Evolutionary conservation across 2,797 vertebrate species (phyloP), one percentile per base, ranked within the genome.

Genomic region (Phalanger gymnotis): DNA sequence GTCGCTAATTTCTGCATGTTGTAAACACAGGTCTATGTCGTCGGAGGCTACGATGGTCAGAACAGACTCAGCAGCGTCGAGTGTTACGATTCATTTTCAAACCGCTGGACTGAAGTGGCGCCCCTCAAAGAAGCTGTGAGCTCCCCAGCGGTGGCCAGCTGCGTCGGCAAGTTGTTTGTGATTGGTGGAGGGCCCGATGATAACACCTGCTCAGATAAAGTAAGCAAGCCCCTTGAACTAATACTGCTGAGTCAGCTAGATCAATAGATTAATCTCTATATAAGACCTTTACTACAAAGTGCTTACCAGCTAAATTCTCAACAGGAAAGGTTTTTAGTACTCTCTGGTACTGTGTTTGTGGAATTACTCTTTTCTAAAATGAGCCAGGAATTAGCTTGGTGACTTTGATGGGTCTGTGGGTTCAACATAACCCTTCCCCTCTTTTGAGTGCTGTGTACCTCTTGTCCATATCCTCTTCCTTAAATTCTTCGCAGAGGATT

Each of bases 181-280:
- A 99, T 99, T 0, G 99, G 99, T 56, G 99, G 99, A 94, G 99
- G 99, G 58, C 99, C 99, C 0, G 99, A 99, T 47, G 99, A 99
- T 96, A 99, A 99, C 98, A 99, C 99, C 0, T 99, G 99, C 97
- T 99, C 99, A 95, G 99, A 99, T 98, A 99, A 99, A 99, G 99
- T 99, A 96, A 98, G 92, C 30, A 1, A 31, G 54, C 87, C 34
- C 47, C 19, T 22, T 92, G 87, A 30, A 13, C 92, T 22, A 81
- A 94, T 61, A 53, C 89, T 91, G n/a, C 6, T 40, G 34, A 40
- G 14, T 73, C n/a, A 22, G 16, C 14, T 34, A 6, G 9, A 52
- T 30, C 51, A 16, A 0, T 31, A 16, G 27, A 52, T 54, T 57
- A n/a, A 0, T 90, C 31, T 11, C 13, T 53, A 16, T 53, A 3